Conservation (phyloP, 2,113 vertebrate genomes). For the pig (Sus scrofa) region DNA sequence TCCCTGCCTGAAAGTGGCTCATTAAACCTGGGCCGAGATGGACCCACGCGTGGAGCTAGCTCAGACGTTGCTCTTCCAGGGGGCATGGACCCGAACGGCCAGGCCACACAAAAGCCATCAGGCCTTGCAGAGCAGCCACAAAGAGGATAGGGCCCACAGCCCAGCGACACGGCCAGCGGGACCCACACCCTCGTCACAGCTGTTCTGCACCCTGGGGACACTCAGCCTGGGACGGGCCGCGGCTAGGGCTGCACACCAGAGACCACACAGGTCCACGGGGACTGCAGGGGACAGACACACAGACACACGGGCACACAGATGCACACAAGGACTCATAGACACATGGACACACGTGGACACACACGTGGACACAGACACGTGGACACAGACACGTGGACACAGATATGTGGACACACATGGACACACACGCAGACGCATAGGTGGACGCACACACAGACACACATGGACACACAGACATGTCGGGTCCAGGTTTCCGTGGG, state of each 20-base stretch:
- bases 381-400: accelerated
- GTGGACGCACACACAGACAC: neutral
- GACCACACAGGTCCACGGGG: neutral
- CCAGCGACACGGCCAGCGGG: accelerated
- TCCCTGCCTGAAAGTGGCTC: neutral
- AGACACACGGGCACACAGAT: neutral
- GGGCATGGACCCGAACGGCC: neutral
- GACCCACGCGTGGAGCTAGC: neutral
- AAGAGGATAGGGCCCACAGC: neutral
- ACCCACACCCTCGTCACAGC: neutral
- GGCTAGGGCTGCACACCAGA: accelerated
- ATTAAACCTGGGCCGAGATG: neutral
- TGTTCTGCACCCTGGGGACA: neutral
- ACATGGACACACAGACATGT: accelerated
- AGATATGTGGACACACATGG: too few species aligned
- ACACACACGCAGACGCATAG: too few species aligned
- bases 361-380: too few species aligned
- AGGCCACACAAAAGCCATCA: neutral
- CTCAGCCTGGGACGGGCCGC: accelerated
- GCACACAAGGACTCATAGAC: neutral
- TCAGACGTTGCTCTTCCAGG: neutral
- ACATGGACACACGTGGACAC: accelerated
- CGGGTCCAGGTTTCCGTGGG: neutral
- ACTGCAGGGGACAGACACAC: too few species aligned
- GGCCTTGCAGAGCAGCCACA: neutral